Percentiles rank a stretch among this genome's conserved stretches.
These are phyloP conservation scores for Etheostoma perlongum DNA, from an alignment of 2,797 vertebrate genomes.

Conservation along the genomic window DNA sequence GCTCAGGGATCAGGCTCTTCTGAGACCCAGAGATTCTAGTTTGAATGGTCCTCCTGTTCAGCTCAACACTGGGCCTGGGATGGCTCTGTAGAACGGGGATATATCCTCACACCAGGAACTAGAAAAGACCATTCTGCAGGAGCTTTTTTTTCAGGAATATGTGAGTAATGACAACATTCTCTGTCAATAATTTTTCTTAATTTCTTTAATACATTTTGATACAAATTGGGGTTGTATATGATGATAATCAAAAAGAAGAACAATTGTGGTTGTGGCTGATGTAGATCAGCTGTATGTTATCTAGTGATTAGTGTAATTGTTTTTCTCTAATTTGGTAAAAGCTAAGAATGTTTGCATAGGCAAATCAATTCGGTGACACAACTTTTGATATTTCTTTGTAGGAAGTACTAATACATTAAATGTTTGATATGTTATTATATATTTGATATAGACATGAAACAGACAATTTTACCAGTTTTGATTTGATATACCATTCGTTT, in stretches of 20 bases:
- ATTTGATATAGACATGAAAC: not conserved
- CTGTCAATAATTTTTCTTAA: not conserved
- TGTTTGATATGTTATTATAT: too few relatives aligned
- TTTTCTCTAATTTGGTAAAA: not conserved
- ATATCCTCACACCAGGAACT: constrained; percentile 69
- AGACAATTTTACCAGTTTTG: not conserved
- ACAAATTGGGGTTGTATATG: not conserved
- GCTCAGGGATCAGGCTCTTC: constrained; percentile 71
- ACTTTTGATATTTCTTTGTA: not conserved
- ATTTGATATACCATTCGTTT: not conserved
- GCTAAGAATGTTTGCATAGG: not conserved
- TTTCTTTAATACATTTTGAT: not conserved
- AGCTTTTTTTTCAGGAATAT: constrained; percentile 77
- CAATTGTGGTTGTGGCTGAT: not conserved
- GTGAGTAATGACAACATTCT: constrained; percentile 73
- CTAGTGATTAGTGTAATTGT: not conserved
- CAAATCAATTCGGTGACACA: not conserved
- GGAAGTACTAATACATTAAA: too few relatives aligned
- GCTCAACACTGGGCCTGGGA: constrained; percentile 68
- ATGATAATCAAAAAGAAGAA: not conserved
- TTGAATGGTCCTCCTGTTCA: constrained; percentile 79
- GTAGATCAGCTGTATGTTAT: not conserved
- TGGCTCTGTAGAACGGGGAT: constrained; percentile 80
- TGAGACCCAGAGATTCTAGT: constrained; percentile 56
- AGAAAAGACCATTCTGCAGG: constrained; percentile 62